phyloP scores from a whole-genome alignment of 92 coral and sea anemone genomes.

The Bergia puertoricense region DNA sequence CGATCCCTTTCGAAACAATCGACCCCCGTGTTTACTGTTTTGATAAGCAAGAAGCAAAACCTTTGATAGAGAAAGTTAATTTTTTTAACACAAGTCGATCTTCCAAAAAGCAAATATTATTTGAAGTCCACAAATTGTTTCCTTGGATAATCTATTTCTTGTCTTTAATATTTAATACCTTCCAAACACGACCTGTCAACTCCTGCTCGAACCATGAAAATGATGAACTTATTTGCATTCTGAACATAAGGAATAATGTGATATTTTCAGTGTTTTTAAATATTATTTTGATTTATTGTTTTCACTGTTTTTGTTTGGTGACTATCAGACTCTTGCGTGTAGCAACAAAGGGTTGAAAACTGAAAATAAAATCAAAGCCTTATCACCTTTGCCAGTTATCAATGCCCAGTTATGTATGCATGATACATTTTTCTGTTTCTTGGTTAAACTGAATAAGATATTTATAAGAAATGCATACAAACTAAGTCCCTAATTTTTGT shows the following conservation, averaged over 20 bases:
- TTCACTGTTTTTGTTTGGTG: neutral
- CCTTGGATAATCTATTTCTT: constrained; percentile 48
- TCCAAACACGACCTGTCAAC: constrained; percentile 42
- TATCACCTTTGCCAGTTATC: neutral
- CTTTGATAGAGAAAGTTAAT: neutral
- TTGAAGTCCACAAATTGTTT: constrained; percentile 15
- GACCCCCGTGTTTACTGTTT: neutral
- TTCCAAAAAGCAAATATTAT: constrained; percentile 16
- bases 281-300: neutral
- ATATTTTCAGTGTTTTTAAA: neutral
- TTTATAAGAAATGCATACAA: too few relatives aligned
- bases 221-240: neutral
- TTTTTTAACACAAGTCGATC: neutral
- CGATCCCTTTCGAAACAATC: neutral
- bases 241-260: neutral
- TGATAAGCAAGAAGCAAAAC: neutral
- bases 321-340: neutral
- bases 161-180: constrained; percentile 46
- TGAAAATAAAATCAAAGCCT: neutral
- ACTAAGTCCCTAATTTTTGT: too few relatives aligned
- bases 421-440: neutral
- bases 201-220: constrained; percentile 19
- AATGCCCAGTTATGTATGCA: neutral
- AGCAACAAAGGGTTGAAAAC: neutral
- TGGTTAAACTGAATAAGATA: too few relatives aligned